A percentile compares a stretch with the other conserved stretches of the same genome.
These are phyloP conservation scores for Stichopus chloronotus DNA, from an alignment of 35 echinoderm and acorn worm species.

Conservation along the genomic window DNA sequence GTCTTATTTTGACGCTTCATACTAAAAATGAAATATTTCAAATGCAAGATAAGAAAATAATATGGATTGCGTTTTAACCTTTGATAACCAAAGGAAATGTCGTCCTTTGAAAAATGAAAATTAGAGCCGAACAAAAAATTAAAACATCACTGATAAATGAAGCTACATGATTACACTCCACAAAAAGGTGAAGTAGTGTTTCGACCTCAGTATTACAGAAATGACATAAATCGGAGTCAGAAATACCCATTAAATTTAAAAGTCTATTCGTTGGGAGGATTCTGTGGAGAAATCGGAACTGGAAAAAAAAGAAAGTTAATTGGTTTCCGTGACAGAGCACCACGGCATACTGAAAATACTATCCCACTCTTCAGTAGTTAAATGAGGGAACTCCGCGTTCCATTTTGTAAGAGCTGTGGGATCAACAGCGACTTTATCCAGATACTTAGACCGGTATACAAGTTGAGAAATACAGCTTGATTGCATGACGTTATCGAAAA, in stretches of 20 bases:
- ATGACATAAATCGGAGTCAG: background rate
- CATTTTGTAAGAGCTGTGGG: background rate
- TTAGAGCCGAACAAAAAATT: background rate
- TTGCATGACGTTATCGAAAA: background rate
- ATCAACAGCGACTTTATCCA: constrained; percentile 7
- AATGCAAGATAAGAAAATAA: constrained; percentile 4
- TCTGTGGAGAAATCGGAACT: background rate
- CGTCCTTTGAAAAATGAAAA: background rate
- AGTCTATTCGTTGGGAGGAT: background rate
- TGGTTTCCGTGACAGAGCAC: background rate
- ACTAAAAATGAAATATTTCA: background rate
- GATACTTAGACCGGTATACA: background rate
- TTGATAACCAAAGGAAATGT: constrained; percentile 1
- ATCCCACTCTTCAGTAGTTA: background rate
- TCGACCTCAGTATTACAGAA: background rate
- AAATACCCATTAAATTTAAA: background rate
- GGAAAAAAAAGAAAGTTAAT: background rate
- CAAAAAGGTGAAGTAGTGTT: constrained; percentile 1
- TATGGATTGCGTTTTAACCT: background rate
- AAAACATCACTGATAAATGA: background rate
- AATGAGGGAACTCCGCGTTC: background rate
- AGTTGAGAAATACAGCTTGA: background rate
- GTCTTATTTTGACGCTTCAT: background rate
- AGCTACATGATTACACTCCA: background rate
- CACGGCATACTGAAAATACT: background rate